Conservation (phyloP, 2,797 vertebrate genomes). For the Echeneis naucrates region DNA sequence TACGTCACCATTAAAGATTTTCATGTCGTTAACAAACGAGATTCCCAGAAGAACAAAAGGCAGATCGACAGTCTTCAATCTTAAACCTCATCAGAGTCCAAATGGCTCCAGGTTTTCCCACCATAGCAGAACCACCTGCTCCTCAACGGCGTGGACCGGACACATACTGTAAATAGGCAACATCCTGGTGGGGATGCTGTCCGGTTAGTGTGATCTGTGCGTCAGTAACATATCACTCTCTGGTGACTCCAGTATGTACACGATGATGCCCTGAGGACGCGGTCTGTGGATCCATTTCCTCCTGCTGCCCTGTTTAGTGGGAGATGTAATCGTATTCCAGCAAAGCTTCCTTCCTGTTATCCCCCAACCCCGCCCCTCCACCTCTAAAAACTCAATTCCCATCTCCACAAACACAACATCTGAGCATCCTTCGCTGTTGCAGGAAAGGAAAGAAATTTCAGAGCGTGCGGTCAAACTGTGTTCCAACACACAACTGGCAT, state of each 20-base stretch:
- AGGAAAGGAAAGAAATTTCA: constrained; percentile 32
- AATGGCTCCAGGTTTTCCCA: neutral
- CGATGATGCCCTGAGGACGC: constrained; percentile 46
- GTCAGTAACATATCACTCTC: constrained; percentile 1
- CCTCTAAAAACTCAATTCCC: constrained; percentile 13
- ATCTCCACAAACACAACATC: constrained; percentile 31
- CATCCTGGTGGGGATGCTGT: constrained; percentile 17
- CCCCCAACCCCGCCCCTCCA: neutral
- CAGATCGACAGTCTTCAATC: too few relatives aligned
- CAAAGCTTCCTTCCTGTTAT: constrained; percentile 80
- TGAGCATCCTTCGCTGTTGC: constrained; percentile 42
- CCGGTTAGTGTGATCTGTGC: constrained; percentile 20
- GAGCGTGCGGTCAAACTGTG: constrained; percentile 30
- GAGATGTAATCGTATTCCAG: constrained; percentile 81
- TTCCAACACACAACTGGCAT: constrained; percentile 45
- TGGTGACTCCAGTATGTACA: constrained; percentile 20
- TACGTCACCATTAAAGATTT: constrained; percentile 1
- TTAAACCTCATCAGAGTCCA: too few relatives aligned
- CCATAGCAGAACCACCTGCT: neutral
- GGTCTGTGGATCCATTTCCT: constrained; percentile 75
- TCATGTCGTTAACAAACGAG: too few relatives aligned
- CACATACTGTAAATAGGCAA: neutral
- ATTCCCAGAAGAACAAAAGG: too few relatives aligned
- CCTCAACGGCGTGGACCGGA: too few relatives aligned
- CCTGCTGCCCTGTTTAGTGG: constrained; percentile 75